phyloP scores from a whole-genome alignment of 1,140 invertebrate species.

The Mercenaria mercenaria region DNA sequence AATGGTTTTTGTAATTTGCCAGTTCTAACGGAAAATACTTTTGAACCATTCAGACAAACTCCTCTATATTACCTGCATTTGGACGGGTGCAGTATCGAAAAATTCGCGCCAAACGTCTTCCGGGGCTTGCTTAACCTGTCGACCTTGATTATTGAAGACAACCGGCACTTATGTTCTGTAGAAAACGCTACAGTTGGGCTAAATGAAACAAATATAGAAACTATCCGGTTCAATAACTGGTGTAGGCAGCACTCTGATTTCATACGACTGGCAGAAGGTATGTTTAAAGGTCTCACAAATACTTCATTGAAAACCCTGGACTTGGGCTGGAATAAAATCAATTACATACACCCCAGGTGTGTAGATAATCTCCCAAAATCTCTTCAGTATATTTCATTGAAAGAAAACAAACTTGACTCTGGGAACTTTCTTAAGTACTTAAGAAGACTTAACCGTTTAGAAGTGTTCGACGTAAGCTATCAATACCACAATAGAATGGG shows the following conservation, averaged over 20 bases:
- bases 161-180: background rate
- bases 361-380: background rate
- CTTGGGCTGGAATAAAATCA: background rate
- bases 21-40: background rate
- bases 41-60: background rate
- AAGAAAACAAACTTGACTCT: background rate
- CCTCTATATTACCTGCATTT: background rate
- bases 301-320: background rate
- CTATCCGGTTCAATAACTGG: background rate
- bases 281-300: constrained; percentile 5
- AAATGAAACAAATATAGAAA: constrained; percentile 32
- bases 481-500: background rate
- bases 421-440: background rate
- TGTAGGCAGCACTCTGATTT: background rate
- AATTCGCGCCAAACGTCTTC: background rate
- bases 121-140: background rate
- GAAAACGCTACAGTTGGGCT: constrained; percentile 30
- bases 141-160: background rate
- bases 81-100: background rate
- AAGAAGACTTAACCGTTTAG: background rate
- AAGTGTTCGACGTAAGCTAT: background rate
- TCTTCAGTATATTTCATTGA: background rate
- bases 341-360: background rate
- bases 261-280: background rate
- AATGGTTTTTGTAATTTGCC: background rate